Percentiles rank a stretch among this genome's conserved stretches.
phyloP scores from a whole-genome alignment of 2,888 invertebrate species.

The Drosophila anceps region DNA sequence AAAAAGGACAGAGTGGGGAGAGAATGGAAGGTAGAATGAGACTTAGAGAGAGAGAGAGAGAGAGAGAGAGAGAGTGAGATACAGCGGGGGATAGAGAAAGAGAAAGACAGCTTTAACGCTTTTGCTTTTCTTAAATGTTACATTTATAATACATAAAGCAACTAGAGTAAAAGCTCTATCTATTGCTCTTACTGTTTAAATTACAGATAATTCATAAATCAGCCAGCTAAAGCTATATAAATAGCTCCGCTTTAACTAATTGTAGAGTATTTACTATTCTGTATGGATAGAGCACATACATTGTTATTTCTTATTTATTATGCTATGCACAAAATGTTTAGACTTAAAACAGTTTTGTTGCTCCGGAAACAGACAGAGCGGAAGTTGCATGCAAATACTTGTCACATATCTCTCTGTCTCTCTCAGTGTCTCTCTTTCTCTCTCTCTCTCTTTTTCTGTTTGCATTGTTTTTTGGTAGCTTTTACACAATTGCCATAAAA shows the following conservation, averaged over 20 bases:
- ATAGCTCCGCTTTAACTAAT: background rate
- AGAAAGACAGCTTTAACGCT: background rate
- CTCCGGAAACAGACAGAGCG: conserved; percentile 52
- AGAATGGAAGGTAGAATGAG: too few species aligned
- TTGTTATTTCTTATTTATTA: conserved; percentile 41
- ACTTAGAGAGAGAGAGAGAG: too few species aligned
- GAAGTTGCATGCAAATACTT: conserved; percentile 64
- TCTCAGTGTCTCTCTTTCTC: background rate
- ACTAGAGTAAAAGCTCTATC: too few species aligned
- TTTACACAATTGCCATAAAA: conserved; percentile 39
- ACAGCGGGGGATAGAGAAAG: background rate
- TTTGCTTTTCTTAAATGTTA: too few species aligned
- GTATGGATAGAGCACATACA: background rate
- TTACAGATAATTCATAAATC: background rate
- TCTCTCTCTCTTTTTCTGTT: background rate
- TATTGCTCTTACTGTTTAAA: too few species aligned
- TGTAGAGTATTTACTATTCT: conserved; percentile 32
- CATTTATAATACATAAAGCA: too few species aligned
- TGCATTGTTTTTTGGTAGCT: conserved; percentile 15
- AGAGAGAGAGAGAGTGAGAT: background rate
- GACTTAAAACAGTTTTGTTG: conserved; percentile 43
- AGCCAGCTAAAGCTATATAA: too few species aligned
- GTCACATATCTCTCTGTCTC: conserved; percentile 17
- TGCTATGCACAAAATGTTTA: conserved; percentile 33
- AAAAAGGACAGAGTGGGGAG: too few species aligned